Conservation (phyloP, 2,888 invertebrate species). For the Caenorhabditis uteleia region DNA sequence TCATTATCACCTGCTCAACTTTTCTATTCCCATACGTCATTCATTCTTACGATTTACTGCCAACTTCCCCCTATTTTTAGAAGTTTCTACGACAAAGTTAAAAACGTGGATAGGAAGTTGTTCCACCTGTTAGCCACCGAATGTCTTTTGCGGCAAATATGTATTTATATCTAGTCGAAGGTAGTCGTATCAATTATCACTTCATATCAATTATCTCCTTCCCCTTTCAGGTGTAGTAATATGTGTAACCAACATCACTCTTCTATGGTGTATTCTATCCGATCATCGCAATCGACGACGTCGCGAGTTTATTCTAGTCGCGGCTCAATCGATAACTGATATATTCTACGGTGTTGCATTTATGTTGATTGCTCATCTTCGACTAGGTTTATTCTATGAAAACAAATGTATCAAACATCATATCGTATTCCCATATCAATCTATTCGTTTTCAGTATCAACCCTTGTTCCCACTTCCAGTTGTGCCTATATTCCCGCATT, state of each 20-base stretch:
- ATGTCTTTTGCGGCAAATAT: conserved; percentile 41
- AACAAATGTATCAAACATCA: conserved; percentile 18
- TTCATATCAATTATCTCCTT: not conserved
- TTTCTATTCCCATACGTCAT: too few relatives aligned
- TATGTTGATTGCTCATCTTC: conserved; percentile 41
- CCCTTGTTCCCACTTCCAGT: conserved; percentile 19
- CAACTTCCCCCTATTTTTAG: too few relatives aligned
- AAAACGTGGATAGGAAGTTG: too few relatives aligned
- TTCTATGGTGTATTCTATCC: conserved; percentile 36
- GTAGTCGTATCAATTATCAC: not conserved
- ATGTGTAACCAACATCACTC: conserved; percentile 31
- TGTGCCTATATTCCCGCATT: conserved; percentile 44
- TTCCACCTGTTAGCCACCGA: not conserved
- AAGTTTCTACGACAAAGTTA: too few relatives aligned
- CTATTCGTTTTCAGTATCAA: conserved; percentile 22
- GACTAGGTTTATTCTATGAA: conserved; percentile 26
- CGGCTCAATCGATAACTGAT: conserved; percentile 40
- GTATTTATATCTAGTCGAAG: conserved; percentile 38
- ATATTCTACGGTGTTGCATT: conserved; percentile 40
- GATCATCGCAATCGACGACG: conserved; percentile 36
- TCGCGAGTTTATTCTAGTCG: conserved; percentile 40
- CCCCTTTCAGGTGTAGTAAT: conserved; percentile 40
- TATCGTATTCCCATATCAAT: not conserved
- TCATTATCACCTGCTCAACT: too few relatives aligned
- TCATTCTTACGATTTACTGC: too few relatives aligned